These are phyloP conservation scores for Nemopilema nomurai DNA, from an alignment of 30 jellyfish, hydroid and myxozoan genomes.

Conservation along the genomic window DNA sequence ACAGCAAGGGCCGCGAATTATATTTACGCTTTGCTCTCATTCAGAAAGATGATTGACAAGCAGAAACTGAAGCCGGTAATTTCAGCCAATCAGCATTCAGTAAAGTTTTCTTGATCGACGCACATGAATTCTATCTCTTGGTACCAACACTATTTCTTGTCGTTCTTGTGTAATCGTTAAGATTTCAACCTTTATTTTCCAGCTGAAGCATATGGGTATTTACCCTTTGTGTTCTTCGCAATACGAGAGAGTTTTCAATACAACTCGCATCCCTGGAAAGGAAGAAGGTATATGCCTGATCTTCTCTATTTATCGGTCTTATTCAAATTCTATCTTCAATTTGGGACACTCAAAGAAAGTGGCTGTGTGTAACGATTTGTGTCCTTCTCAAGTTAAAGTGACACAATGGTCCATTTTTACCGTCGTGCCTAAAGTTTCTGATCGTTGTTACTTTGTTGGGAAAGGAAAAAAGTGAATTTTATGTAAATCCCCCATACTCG, in stretches of 20 bases:
- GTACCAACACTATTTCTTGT: too few relatives aligned
- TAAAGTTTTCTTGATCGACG: neutral
- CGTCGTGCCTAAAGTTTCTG: too few relatives aligned
- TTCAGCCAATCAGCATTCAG: neutral
- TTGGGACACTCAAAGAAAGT: too few relatives aligned
- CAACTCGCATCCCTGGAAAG: constrained; percentile 95
- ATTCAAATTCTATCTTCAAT: too few relatives aligned
- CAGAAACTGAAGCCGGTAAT: constrained; percentile 90
- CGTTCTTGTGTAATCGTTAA: too few relatives aligned
- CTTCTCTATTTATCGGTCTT: neutral
- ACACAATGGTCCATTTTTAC: too few relatives aligned
- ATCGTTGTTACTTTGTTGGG: too few relatives aligned
- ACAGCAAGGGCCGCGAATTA: constrained; percentile 94
- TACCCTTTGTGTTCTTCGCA: constrained; percentile 96
- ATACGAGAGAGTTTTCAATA: constrained; percentile 74
- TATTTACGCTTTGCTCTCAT: constrained; percentile 73
- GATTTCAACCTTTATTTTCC: neutral
- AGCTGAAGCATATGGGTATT: constrained; percentile 80
- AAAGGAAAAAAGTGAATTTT: too few relatives aligned
- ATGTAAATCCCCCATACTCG: too few relatives aligned
- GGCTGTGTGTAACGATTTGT: neutral
- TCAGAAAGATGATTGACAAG: constrained; percentile 76
- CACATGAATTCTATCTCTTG: neutral
- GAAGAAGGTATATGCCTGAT: constrained; percentile 75
- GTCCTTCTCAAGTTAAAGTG: neutral